Percentiles rank a stretch among this genome's conserved stretches.
Evolutionary conservation across 2,797 vertebrate genomes (phyloP).

Genomic region (Tenualosa ilisha): DNA sequence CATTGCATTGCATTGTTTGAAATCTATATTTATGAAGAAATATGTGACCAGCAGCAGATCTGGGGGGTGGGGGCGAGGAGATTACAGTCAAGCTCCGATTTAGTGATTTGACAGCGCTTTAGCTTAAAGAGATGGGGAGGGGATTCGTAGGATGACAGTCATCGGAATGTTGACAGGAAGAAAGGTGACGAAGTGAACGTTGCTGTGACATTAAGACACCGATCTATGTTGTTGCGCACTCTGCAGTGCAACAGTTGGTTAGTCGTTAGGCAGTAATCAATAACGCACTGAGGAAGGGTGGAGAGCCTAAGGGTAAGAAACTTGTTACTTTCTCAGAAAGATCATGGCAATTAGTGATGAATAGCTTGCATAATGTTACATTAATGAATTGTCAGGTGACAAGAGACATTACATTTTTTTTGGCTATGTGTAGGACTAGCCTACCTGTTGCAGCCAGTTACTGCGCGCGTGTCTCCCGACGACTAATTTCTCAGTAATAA

Average conservation of each 20-base stretch:
- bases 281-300: conserved; percentile 18
- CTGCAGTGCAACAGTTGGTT: conserved; percentile 67
- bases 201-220: conserved; percentile 66
- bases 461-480: background rate
- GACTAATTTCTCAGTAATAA: background rate
- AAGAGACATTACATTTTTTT: background rate
- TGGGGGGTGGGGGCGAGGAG: conserved; percentile 60
- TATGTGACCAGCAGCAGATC: conserved; percentile 68
- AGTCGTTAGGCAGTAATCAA: background rate
- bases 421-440: background rate
- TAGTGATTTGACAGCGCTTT: conserved; percentile 73
- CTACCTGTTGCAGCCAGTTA: conserved; percentile 6
- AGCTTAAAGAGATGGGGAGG: conserved; percentile 65
- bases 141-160: conserved; percentile 53
- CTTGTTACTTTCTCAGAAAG: conserved; percentile 11
- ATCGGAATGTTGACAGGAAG: conserved; percentile 39
- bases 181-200: conserved; percentile 50
- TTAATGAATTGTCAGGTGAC: no score
- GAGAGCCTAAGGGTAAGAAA: background rate
- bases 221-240: conserved; percentile 28
- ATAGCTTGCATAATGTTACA: background rate
- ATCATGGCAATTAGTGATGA: background rate
- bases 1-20: conserved; percentile 10
- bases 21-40: conserved; percentile 31
- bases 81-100: conserved; percentile 69